These are phyloP conservation scores for Bilobella aurantiaca DNA, from an alignment of 1,140 invertebrate genomes.

Conservation along the genomic window DNA sequence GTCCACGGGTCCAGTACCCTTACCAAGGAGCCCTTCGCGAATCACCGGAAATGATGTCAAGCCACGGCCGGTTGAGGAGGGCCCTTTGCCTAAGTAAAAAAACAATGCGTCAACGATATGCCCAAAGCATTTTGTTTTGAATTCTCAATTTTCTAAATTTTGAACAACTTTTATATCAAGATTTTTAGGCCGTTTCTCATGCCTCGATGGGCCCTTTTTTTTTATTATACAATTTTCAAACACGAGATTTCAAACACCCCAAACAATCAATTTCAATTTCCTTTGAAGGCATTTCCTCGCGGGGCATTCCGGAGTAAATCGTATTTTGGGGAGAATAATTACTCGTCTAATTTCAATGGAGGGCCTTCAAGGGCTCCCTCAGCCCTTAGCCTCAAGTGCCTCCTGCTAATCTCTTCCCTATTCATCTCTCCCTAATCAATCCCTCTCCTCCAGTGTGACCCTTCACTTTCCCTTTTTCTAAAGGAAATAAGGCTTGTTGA, in stretches of 20 bases:
- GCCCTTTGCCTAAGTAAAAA: conserved; percentile 4
- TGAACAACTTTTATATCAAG: too few relatives aligned
- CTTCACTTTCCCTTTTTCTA: too few relatives aligned
- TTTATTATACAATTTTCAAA: too few relatives aligned
- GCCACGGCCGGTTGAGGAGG: conserved; percentile 24
- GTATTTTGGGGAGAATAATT: too few relatives aligned
- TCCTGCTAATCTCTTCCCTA: neutral
- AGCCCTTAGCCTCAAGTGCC: neutral
- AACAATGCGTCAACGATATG: neutral
- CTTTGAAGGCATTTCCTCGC: too few relatives aligned
- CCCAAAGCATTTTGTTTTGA: too few relatives aligned
- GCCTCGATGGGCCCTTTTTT: too few relatives aligned
- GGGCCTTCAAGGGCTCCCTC: neutral
- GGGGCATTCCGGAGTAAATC: too few relatives aligned
- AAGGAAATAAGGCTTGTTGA: neutral
- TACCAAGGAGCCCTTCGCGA: conserved; percentile 33
- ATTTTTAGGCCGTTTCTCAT: too few relatives aligned
- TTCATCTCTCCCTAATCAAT: neutral
- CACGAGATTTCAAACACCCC: too few relatives aligned
- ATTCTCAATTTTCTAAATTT: too few relatives aligned
- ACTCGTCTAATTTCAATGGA: neutral
- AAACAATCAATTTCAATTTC: too few relatives aligned
- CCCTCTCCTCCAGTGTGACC: neutral
- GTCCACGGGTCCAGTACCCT: conserved; percentile 45
- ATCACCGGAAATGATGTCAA: conserved; percentile 34